A percentile compares a stretch with the other conserved stretches of the same genome.
Evolutionary conservation across 2,113 vertebrate species (phyloP).

Genomic region (Melanotaenia duboulayi): DNA sequence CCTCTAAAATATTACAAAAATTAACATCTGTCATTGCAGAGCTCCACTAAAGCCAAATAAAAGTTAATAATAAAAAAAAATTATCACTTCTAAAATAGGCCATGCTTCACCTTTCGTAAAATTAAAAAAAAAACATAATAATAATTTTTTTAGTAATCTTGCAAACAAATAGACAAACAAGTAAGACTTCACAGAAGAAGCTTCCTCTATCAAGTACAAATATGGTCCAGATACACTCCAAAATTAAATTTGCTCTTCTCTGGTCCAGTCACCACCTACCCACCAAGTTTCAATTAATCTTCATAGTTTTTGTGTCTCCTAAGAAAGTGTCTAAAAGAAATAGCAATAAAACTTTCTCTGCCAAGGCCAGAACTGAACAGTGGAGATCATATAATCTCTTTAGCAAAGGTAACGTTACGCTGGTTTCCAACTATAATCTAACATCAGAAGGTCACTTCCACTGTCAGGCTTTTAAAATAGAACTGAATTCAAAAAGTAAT

Average conservation of each 20-base stretch:
- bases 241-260: not conserved
- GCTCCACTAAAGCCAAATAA: no score
- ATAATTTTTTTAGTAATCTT: not conserved
- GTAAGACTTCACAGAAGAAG: not conserved
- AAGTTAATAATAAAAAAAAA: slow-evolving; percentile 7
- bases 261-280: no score
- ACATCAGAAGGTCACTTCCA: no score
- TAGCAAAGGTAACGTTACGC: no score
- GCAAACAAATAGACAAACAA: not conserved
- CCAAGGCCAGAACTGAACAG: not conserved
- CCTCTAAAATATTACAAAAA: not conserved
- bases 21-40: no score
- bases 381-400: no score
- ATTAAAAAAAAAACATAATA: not conserved
- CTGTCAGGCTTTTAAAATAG: no score
- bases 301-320: not conserved
- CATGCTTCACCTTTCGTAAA: not conserved
- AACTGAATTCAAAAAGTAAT: no score
- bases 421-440: no score
- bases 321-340: no score
- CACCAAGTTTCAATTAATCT: not conserved
- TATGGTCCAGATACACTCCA: not conserved
- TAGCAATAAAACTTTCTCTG: no score
- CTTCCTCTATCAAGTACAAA: not conserved
- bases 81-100: slow-evolving; percentile 5